Evolutionary conservation across 2,797 vertebrate species (phyloP), one percentile per base, ranked within the genome.

Genomic region (Sebastolobus alascanus): DNA sequence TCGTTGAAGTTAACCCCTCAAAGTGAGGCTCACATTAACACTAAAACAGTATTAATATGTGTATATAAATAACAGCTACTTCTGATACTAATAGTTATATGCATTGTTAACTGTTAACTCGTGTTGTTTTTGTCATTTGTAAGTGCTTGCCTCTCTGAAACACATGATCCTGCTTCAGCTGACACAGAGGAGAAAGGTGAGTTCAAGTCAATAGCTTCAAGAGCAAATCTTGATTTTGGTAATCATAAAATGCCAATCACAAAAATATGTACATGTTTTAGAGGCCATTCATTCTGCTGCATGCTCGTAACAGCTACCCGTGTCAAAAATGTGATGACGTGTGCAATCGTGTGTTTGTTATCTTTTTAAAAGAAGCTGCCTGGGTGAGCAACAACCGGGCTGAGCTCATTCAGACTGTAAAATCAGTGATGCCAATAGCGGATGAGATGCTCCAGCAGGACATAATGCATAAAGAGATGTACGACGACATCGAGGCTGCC

Each of bases 331-430:
- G 16, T 25, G 50, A 46, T 25, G 8, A 33, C 18, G 0, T 52
- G 46, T 3, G 50, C 27, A 33, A 33, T 27, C 1, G 16, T 75
- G 40, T 64, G 8, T 73, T 46, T 59, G 1, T 58, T 38, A 14
- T 70, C 20, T 25, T 20, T 69, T 38, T 50, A 25, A 27, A 64
- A 86, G 75, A 74, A 16, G 84, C 75, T 27, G 16, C 4, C 1
- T 91, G 82, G 80, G 77, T 89, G 73, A 75, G 86, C 8, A 4
- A 29, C 4, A 88, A 87, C 67, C 71, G 75, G 6, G 14, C 77
- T 6, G 3, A 69, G 1, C 83, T 91, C 9, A 71, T 90, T 73
- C 66, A 73, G 52, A 70, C 1, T 0, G 31, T 79, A 16, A 33
- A 27, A 12, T 43, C 3, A 52, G 88, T 90, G 67, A 80, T 76